Base-by-base conservation (phyloP, 30 jellyfish, hydroid and myxozoan genomes). In the Hydractinia echinata region DNA sequence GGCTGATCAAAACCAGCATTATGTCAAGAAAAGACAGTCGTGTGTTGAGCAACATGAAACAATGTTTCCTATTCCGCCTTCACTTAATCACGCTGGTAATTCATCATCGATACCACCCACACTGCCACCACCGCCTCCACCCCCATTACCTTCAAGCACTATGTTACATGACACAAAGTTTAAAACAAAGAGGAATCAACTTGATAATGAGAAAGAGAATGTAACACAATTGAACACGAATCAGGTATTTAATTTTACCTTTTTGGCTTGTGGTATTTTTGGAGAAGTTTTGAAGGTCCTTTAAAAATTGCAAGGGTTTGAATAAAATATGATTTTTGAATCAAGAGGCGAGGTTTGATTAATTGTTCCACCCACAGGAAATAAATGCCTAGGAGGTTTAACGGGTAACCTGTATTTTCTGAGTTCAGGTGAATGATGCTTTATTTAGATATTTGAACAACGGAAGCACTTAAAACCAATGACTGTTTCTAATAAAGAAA, bases 91-190 rank as follows among this genome's bases (percentile, higher is more conserved):
- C 51, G n/a, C 4, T 71, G 55, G 10, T 1, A 71, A 15, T 5
- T 85, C 95, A 51, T 88, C 88, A 15, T 94, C 94, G 4, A 89
- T 87, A 79, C 88, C 84, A 18, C 61, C 73, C 56, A 90, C 90
- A 58, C 90, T 95, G 6, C 87, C 88, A 54, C 83, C 89, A 13
- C 73, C 79, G 15, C 88, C 88, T 18, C 86, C 87, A 9, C 87
- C 87, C n/a, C 83, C 80, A 30, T 68, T 68, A 8, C 76, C 88
- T 16, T 30, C 44, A 30, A 30, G 44, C 44, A 30, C 44, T 30
- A 30, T 30, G 44, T 30, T 30, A 30, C 44, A 30, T 30, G 44
- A 30, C 44, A 30, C 44, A 30, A 30, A 30, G 44, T 30, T 30
- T 30, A 30, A 30, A 30, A 30, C 2, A 30, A 30, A 30, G 1